Conservation (phyloP, 2,797 vertebrate genomes). For the Sebastes iracundus region DNA sequence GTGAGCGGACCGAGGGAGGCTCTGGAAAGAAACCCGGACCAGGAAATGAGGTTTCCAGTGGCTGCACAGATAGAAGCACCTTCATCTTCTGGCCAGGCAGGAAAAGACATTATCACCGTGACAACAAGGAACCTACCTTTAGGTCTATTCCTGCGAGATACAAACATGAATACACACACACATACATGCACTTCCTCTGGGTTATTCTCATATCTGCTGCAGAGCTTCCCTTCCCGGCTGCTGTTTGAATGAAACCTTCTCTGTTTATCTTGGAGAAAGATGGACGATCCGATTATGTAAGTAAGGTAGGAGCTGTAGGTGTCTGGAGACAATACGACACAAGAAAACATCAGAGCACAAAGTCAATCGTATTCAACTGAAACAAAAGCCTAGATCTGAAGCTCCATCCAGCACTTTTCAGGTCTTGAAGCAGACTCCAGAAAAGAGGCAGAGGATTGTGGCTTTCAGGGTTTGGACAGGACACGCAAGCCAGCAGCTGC, state of each 20-base stretch:
- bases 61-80: slow-evolving; percentile 60
- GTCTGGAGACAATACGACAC: background rate
- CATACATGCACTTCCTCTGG: slow-evolving; percentile 2
- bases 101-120: slow-evolving; percentile 70
- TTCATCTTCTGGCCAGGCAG: slow-evolving; percentile 51
- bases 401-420: background rate
- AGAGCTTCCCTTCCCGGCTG: slow-evolving; percentile 9
- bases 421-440: background rate
- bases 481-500: slow-evolving; percentile 46
- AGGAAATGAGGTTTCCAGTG: slow-evolving; percentile 78
- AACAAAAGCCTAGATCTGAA: background rate
- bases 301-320: slow-evolving; percentile 21
- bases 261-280: slow-evolving; percentile 20
- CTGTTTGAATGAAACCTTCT: slow-evolving; percentile 11
- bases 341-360: background rate
- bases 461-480: slow-evolving; percentile 25
- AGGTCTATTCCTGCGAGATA: slow-evolving; percentile 25
- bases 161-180: slow-evolving; percentile 17
- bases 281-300: slow-evolving; percentile 17
- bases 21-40: slow-evolving; percentile 58
- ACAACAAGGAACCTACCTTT: slow-evolving; percentile 58
- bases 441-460: background rate
- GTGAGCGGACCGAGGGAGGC: slow-evolving; percentile 29
- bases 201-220: slow-evolving; percentile 20
- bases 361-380: background rate